Evolutionary conservation across 2,113 vertebrate genomes (phyloP).

Genomic region (Brachyistius frenatus): DNA sequence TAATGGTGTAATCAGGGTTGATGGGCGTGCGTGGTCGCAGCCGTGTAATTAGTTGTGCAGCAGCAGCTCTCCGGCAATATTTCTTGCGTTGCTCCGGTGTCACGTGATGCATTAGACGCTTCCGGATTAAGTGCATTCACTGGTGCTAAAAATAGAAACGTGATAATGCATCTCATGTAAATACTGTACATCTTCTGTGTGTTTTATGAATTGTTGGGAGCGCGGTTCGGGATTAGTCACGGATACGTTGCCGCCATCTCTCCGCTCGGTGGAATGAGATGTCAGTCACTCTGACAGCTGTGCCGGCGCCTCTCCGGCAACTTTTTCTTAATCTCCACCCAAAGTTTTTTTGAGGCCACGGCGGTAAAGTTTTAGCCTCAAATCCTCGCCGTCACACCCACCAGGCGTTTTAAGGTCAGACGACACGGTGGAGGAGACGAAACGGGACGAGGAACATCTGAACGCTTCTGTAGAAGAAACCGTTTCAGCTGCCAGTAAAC

Average conservation of each 20-base stretch:
- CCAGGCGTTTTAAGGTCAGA: constrained; percentile 4
- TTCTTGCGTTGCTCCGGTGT: constrained; percentile 34
- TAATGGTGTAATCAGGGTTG: constrained; percentile 21
- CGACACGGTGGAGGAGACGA: background rate
- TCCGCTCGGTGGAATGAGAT: constrained; percentile 40
- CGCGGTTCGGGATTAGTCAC: constrained; percentile 35
- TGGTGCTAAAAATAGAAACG: constrained; percentile 56
- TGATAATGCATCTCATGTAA: constrained; percentile 49
- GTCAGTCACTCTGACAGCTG: constrained; percentile 51
- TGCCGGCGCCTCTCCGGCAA: constrained; percentile 8
- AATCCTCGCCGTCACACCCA: background rate
- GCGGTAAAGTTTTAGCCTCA: constrained; percentile 35
- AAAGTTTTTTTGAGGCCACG: constrained; percentile 49
- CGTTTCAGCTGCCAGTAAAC: no score
- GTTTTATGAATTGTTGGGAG: constrained; percentile 28
- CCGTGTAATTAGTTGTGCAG: constrained; percentile 28
- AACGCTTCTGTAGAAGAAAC: no score
- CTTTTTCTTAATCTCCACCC: constrained; percentile 53
- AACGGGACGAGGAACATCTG: no score
- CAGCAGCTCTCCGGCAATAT: constrained; percentile 3
- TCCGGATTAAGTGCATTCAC: constrained; percentile 48
- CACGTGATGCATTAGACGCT: constrained; percentile 34
- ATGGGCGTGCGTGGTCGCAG: constrained; percentile 5
- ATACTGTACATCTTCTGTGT: constrained; percentile 15
- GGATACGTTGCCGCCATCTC: constrained; percentile 8